Conservation (phyloP, 2,888 invertebrate species). For the Drosophila macrospina region DNA sequence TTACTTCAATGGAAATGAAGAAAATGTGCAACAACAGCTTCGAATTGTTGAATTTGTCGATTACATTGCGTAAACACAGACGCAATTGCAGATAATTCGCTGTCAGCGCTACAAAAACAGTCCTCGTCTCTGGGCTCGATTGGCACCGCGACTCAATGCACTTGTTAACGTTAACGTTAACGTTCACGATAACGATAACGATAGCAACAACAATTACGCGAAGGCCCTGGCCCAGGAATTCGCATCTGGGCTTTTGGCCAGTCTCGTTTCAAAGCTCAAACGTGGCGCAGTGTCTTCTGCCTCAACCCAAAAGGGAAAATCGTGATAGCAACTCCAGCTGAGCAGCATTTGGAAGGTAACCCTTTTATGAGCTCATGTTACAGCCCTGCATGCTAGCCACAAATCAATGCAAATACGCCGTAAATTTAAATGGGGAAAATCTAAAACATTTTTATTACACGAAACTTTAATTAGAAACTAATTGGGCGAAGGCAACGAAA, state of each 20-base stretch:
- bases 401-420: conserved; percentile 17
- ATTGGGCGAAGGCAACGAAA: conserved; percentile 57
- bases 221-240: background rate
- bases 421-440: conserved; percentile 16
- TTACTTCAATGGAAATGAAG: conserved; percentile 56
- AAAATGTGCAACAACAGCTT: conserved; percentile 70
- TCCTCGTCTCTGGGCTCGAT: conserved; percentile 43
- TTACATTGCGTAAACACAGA: conserved; percentile 78
- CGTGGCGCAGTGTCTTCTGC: conserved; percentile 22
- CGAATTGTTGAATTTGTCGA: conserved; percentile 59
- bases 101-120: conserved; percentile 57
- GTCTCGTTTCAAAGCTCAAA: conserved; percentile 45
- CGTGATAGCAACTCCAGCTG: background rate
- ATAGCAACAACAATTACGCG: background rate
- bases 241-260: conserved; percentile 14
- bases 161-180: conserved; percentile 6
- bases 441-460: conserved; percentile 47
- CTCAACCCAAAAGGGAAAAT: no score
- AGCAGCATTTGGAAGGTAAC: conserved; percentile 8
- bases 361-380: conserved; percentile 18
- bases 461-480: conserved; percentile 74
- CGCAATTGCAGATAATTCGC: conserved; percentile 51
- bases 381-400: conserved; percentile 2
- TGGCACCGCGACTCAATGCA: conserved; percentile 38
- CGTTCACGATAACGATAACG: no score